These are phyloP conservation scores for Prosapia bicincta DNA, from an alignment of 2,888 invertebrate genomes.

Conservation along the genomic window DNA sequence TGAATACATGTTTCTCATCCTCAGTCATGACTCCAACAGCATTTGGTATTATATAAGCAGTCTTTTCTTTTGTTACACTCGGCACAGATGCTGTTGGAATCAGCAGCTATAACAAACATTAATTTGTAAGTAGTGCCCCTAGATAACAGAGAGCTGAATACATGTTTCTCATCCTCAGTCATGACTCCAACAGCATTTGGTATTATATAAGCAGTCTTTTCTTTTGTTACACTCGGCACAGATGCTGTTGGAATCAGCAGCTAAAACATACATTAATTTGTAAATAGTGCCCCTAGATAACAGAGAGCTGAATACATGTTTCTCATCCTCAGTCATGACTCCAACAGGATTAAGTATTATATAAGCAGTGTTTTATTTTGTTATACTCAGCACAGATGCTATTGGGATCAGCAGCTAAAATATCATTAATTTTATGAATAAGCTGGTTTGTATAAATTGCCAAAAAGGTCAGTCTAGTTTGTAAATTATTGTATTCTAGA, in stretches of 20 bases:
- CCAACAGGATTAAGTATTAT: slow-evolving; percentile 95
- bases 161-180: slow-evolving; percentile 77
- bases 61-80: slow-evolving; percentile 88
- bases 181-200: slow-evolving; percentile 90
- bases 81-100: slow-evolving; percentile 84
- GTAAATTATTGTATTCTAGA: no score
- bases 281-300: slow-evolving; percentile 86
- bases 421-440: no score
- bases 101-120: slow-evolving; percentile 62
- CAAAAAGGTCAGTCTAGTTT: no score
- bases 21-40: slow-evolving; percentile 87
- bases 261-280: slow-evolving; percentile 75
- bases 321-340: slow-evolving; percentile 75
- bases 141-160: slow-evolving; percentile 87
- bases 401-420: slow-evolving; percentile 84
- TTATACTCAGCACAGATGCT: slow-evolving; percentile 78
- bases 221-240: slow-evolving; percentile 85
- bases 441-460: no score
- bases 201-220: slow-evolving; percentile 90
- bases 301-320: slow-evolving; percentile 85
- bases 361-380: slow-evolving; percentile 89
- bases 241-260: slow-evolving; percentile 82
- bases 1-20: slow-evolving; percentile 81
- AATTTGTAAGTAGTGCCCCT: slow-evolving; percentile 83
- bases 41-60: slow-evolving; percentile 91